Evolutionary conservation across 2,113 vertebrate species (phyloP).

Genomic region (Microtus ochrogaster): DNA sequence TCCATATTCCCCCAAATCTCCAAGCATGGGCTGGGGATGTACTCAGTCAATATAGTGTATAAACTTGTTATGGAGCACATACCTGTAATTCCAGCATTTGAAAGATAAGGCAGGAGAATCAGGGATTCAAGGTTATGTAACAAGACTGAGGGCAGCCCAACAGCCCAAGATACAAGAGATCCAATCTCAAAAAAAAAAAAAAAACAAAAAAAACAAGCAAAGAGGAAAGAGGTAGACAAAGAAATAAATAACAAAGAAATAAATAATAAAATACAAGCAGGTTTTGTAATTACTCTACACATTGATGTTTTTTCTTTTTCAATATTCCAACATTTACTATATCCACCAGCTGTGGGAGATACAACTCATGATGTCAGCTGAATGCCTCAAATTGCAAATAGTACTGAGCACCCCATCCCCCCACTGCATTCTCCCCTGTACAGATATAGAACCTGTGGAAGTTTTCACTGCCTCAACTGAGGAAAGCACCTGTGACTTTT

Average conservation of each 20-base stretch:
- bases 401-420: too few relatives aligned
- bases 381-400: neutral
- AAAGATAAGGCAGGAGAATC: neutral
- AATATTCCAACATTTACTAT: neutral
- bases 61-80: neutral
- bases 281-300: neutral
- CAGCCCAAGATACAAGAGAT: neutral
- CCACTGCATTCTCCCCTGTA: neutral
- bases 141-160: neutral
- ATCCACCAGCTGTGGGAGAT: neutral
- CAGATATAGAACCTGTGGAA: too few relatives aligned
- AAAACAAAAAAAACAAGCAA: neutral
- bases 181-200: too few relatives aligned
- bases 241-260: neutral
- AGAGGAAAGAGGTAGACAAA: neutral
- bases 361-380: neutral
- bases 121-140: neutral
- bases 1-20: neutral
- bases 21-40: neutral
- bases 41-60: neutral
- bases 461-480: neutral
- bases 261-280: neutral
- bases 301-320: neutral
- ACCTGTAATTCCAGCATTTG: neutral
- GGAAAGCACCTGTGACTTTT: neutral